Conservation (phyloP, 2,113 vertebrate species). For the Trogon melanurus region DNA sequence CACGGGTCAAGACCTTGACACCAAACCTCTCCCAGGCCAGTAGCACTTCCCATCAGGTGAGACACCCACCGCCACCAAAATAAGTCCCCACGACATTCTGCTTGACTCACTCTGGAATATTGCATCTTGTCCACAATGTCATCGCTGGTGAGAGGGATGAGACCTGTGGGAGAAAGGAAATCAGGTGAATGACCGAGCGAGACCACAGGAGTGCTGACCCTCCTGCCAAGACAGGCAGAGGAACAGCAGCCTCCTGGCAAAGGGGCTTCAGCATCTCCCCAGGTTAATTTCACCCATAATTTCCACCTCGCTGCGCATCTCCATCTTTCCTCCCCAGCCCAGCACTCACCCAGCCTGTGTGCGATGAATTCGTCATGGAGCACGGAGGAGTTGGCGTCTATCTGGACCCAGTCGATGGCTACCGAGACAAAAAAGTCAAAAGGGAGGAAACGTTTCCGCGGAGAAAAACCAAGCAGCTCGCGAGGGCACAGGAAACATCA, state of each 20-base stretch:
- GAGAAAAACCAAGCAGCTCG: fast-evolving
- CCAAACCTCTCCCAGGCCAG: neutral
- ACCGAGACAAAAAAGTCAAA: neutral
- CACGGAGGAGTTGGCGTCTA: constrained; percentile 97
- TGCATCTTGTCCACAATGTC: constrained; percentile 98
- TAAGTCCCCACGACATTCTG: fast-evolving
- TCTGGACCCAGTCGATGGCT: constrained; percentile 99
- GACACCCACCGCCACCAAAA: neutral
- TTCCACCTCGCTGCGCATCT: neutral
- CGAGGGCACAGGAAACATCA: fast-evolving
- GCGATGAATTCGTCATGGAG: constrained; percentile 98
- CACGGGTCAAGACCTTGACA: fast-evolving
- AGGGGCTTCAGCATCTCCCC: neutral
- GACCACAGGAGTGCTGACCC: fast-evolving
- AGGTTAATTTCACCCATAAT: neutral
- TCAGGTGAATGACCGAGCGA: neutral
- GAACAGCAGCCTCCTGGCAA: neutral
- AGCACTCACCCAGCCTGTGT: constrained; percentile 90
- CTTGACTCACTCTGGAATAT: constrained; percentile 87
- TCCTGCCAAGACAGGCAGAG: fast-evolving
- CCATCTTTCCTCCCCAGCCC: fast-evolving
- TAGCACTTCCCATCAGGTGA: no score
- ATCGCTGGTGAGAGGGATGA: constrained; percentile 95
- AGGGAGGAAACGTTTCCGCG: neutral
- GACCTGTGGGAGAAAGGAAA: constrained; percentile 75